Conservation (phyloP, 1,140 invertebrate species). For the Homalodisca vitripennis region DNA sequence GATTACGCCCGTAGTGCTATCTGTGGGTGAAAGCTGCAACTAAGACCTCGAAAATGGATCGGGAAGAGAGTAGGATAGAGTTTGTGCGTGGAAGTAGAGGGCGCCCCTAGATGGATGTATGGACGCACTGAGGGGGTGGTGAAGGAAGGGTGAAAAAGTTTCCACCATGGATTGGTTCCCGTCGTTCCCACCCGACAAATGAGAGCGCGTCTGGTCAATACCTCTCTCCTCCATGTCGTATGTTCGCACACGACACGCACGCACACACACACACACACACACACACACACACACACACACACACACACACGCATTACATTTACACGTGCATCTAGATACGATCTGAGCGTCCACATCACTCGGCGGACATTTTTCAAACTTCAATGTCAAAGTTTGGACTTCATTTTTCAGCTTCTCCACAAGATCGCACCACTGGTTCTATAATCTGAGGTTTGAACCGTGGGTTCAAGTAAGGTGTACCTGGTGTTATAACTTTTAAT, state of each 20-base stretch:
- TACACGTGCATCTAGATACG: background rate
- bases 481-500: too few relatives aligned
- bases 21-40: constrained; percentile 3
- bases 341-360: background rate
- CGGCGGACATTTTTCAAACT: background rate
- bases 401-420: constrained; percentile 11
- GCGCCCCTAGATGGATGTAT: background rate
- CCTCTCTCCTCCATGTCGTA: background rate
- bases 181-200: background rate
- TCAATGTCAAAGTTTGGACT: background rate
- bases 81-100: background rate
- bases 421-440: constrained; percentile 15
- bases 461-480: too few relatives aligned
- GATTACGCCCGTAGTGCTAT: too few relatives aligned
- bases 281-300: constrained; percentile 19
- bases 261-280: background rate
- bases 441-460: too few relatives aligned
- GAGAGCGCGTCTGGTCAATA: constrained; percentile 16
- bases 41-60: background rate
- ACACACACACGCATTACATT: background rate
- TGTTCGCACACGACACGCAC: too few relatives aligned
- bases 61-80: background rate
- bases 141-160: constrained; percentile 25
- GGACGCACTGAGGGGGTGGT: constrained; percentile 2
- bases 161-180: constrained; percentile 23